Conservation (phyloP, 1,140 invertebrate species). For the Parapsyche elsis region DNA sequence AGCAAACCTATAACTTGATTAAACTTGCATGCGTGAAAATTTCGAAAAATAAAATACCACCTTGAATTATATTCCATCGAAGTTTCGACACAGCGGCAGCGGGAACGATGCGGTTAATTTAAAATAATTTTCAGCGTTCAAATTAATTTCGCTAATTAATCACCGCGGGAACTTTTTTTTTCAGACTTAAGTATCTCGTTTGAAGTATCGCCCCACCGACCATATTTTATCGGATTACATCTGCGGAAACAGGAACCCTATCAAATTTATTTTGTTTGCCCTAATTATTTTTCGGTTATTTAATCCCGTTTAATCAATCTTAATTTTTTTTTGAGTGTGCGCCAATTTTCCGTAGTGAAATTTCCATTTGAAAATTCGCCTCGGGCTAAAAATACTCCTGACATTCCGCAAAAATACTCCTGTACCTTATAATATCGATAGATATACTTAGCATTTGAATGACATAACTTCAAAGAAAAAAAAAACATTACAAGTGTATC, state of each 20-base stretch:
- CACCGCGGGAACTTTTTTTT: background rate
- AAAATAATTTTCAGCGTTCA: background rate
- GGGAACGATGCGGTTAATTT: background rate
- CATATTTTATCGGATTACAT: constrained; percentile 7
- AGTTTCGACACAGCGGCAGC: background rate
- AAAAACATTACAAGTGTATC: too few relatives aligned
- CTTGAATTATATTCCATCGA: background rate
- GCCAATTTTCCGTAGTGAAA: too few relatives aligned
- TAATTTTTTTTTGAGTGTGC: background rate
- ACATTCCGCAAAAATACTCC: too few relatives aligned
- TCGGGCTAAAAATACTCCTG: too few relatives aligned
- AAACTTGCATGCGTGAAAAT: background rate
- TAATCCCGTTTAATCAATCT: background rate
- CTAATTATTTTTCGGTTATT: constrained; percentile 16
- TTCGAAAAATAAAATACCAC: background rate
- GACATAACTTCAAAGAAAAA: too few relatives aligned
- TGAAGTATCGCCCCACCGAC: background rate
- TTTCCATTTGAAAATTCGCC: too few relatives aligned
- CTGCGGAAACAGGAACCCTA: constrained; percentile 8
- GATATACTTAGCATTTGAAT: too few relatives aligned
- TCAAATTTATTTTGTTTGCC: constrained; percentile 15
- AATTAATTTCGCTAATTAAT: constrained; percentile 14
- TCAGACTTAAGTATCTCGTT: background rate
- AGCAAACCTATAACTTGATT: too few relatives aligned
- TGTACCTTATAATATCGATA: too few relatives aligned